Evolutionary conservation across 2,888 invertebrate genomes (phyloP), one percentile per base, ranked within the genome.

Genomic region (Cerastis rubricosa): DNA sequence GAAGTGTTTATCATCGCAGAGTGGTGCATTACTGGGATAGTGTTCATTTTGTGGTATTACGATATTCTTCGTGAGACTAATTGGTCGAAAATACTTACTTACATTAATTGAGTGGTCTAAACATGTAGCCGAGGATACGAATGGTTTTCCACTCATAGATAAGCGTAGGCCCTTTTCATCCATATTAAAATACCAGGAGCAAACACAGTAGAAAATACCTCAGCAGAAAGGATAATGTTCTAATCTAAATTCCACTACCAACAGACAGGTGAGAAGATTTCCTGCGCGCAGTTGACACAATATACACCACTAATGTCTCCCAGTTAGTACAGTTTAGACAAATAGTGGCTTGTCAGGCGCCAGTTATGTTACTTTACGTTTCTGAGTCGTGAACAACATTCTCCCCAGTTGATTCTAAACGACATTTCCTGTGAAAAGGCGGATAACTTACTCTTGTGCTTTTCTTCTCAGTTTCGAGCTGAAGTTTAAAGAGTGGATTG

Each of bases 391-490:
- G 81, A 66, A 47, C 81, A 77, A 77, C 73, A 85, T 80, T 85
- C 78, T 78, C 76, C 76, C 65, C 59, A 75, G 80, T 80, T 85
- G 78, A 79, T 79, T 86, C 74, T 80, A 78, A 84, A 74, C 81
- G 80, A 85, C 69, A 68, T 74, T 80, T 72, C 64, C 75, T 45
- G 65, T 54, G 75, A 45, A 74, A 80, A 78, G 67, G 67, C 83
- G 79, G 77, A 54, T 85, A 74, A 80, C 79, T 83, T 85, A 74
- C 69, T 64, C 63, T 35, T 79, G 72, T 59, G 72, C 65, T 79
- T 78, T 71, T 59, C 78, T 85, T 79, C 77, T 75, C 40, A 77
- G 70, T 80, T 85, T 57, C 67, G 61, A 29, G 47, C 64, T 70
- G 70, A 61, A 79, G 45, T 69, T 65, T 73, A n/a, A n/a, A 57